Conservation (phyloP, 1,140 invertebrate genomes). For the Acromyrmex charruanus region DNA sequence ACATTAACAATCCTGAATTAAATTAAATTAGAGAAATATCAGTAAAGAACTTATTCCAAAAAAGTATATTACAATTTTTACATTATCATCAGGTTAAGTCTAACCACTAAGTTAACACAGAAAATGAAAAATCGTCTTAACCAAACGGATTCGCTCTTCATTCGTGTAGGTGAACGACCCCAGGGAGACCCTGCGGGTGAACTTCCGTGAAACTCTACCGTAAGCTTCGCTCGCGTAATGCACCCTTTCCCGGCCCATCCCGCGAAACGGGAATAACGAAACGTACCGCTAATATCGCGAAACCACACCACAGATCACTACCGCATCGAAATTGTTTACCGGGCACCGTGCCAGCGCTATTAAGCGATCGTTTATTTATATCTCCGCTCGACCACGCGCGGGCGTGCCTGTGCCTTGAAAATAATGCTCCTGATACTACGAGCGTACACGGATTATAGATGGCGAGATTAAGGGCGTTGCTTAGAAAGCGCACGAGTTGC, state of each 20-base stretch:
- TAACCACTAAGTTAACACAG: no score
- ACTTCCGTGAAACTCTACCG: constrained; percentile 34
- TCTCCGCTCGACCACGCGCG: constrained; percentile 27
- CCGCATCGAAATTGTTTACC: constrained; percentile 59
- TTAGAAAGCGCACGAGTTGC: constrained; percentile 46
- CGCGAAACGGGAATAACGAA: constrained; percentile 35
- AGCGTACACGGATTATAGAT: constrained; percentile 33
- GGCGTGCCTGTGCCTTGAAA: constrained; percentile 24
- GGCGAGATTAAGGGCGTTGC: constrained; percentile 43
- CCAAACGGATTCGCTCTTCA: constrained; percentile 17
- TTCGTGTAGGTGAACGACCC: constrained; percentile 38
- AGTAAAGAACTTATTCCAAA: no score
- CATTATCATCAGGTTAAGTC: no score
- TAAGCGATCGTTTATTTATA: constrained; percentile 63
- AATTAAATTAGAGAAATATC: no score
- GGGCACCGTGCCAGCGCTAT: constrained; percentile 55
- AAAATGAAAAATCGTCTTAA: not conserved
- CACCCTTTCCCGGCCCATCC: not conserved
- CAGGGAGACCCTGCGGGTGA: not conserved
- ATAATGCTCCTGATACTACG: constrained; percentile 40
- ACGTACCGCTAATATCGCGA: constrained; percentile 49
- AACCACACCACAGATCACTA: constrained; percentile 35
- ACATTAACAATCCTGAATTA: no score
- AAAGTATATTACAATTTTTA: no score
- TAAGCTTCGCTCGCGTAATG: constrained; percentile 9